Conservation (phyloP, 2,888 invertebrate species). For the Hirtodrosophila alboralis region DNA sequence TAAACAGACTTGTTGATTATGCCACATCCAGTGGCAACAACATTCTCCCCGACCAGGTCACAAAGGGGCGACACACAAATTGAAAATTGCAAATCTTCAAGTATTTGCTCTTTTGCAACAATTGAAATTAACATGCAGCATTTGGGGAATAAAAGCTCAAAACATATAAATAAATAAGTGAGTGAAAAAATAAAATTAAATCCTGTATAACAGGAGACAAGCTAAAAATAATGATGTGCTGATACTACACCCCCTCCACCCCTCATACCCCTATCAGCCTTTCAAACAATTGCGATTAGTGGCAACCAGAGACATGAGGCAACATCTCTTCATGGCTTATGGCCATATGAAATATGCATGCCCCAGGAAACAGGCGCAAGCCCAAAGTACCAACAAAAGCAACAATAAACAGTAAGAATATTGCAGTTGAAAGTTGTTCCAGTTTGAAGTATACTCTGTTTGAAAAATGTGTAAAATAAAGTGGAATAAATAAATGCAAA, state of each 20-base stretch:
- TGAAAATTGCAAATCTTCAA: conserved; percentile 47
- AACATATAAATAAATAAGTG: conserved; percentile 65
- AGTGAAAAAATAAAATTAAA: conserved; percentile 28
- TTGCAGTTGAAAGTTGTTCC: no score
- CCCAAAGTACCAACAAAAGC: conserved; percentile 34
- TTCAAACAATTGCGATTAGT: conserved; percentile 57
- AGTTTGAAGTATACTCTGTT: no score
- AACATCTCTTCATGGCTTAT: conserved; percentile 46
- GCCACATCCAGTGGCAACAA: conserved; percentile 19
- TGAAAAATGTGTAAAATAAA: no score
- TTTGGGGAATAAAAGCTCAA: conserved; percentile 54
- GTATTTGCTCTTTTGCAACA: conserved; percentile 40
- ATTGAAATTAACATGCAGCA: conserved; percentile 69
- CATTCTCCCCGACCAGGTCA: conserved; percentile 1
- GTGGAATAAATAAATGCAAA: no score
- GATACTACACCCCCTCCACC: no score
- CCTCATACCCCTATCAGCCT: conserved; percentile 33
- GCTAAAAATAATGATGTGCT: conserved; percentile 48
- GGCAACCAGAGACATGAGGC: conserved; percentile 41
- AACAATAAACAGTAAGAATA: conserved; percentile 5
- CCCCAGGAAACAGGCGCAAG: conserved; percentile 43
- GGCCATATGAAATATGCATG: conserved; percentile 71
- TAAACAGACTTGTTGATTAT: conserved; percentile 52
- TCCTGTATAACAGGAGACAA: conserved; percentile 7
- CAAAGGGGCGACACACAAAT: conserved; percentile 23